Evolutionary conservation across 2,888 invertebrate species (phyloP).

Genomic region (Phragmatobia fuliginosa): DNA sequence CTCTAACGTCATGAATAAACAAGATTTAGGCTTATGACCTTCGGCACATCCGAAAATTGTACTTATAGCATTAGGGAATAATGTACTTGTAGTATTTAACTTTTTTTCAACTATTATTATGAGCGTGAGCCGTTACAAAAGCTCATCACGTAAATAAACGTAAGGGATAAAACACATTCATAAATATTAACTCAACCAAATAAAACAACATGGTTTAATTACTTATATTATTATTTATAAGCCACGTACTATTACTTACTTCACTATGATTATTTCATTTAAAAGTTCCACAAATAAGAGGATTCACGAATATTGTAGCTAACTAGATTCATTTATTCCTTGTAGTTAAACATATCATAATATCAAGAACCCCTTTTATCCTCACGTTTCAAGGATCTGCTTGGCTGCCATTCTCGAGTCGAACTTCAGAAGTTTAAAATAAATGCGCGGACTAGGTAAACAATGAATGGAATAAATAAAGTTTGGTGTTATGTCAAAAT

Average conservation of each 20-base stretch:
- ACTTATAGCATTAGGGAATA: neutral
- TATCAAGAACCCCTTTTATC: slow-evolving; percentile 65
- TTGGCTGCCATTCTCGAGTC: slow-evolving; percentile 49
- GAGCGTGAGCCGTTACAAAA: slow-evolving; percentile 14
- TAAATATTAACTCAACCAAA: slow-evolving; percentile 37
- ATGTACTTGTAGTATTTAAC: slow-evolving; percentile 10
- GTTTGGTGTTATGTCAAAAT: slow-evolving; percentile 24
- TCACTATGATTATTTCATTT: slow-evolving; percentile 22
- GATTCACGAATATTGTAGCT: slow-evolving; percentile 46
- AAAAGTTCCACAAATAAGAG: slow-evolving; percentile 45
- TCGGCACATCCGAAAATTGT: slow-evolving; percentile 40
- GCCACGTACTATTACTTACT: slow-evolving; percentile 13
- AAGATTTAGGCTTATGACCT: slow-evolving; percentile 62
- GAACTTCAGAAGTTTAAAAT: slow-evolving; percentile 46
- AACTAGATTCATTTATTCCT: slow-evolving; percentile 59
- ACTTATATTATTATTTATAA: slow-evolving; percentile 27
- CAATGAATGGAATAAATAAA: slow-evolving; percentile 39
- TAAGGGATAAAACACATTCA: slow-evolving; percentile 29
- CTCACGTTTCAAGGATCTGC: slow-evolving; percentile 58
- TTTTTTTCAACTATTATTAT: slow-evolving; percentile 17
- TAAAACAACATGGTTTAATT: slow-evolving; percentile 26
- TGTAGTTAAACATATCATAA: slow-evolving; percentile 63
- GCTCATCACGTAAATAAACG: slow-evolving; percentile 7
- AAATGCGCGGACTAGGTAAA: slow-evolving; percentile 46
- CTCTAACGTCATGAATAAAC: slow-evolving; percentile 71